phyloP scores from a whole-genome alignment of 1,140 invertebrate species.

The Nymphalis io region DNA sequence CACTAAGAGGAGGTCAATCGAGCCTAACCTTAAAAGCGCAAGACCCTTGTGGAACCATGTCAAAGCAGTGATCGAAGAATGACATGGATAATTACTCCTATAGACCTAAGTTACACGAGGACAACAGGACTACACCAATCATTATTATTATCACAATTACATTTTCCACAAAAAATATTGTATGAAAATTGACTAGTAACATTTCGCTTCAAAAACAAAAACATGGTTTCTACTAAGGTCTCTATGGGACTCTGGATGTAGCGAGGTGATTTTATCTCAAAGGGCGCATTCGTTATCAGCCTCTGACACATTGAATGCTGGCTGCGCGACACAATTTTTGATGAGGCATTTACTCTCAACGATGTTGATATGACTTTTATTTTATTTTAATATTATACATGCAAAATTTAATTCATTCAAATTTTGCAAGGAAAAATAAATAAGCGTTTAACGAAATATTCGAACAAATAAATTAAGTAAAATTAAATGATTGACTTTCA shows the following conservation, averaged over 20 bases:
- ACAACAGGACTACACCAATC: no score
- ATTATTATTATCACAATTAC: no score
- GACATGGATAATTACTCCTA: no score
- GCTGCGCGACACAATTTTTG: conserved; percentile 38
- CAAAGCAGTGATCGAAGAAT: no score
- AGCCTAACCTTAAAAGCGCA: no score
- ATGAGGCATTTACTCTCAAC: conserved; percentile 34
- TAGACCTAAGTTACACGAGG: no score
- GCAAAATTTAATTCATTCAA: not conserved
- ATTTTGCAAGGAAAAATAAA: not conserved
- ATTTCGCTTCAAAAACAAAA: conserved; percentile 17
- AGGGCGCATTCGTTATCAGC: conserved; percentile 54
- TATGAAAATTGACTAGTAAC: not conserved
- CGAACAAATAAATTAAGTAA: not conserved
- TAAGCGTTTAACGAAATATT: not conserved
- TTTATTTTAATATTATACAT: not conserved
- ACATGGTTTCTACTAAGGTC: conserved; percentile 18
- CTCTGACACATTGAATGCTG: conserved; percentile 47
- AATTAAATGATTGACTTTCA: not conserved
- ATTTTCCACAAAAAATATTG: no score
- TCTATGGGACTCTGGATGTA: conserved; percentile 21
- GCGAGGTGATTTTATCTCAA: conserved; percentile 53
- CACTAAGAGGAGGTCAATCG: no score
- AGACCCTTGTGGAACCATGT: no score
- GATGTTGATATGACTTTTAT: conserved; percentile 11